Evolutionary conservation across 2,888 invertebrate species (phyloP).

Genomic region (Himalopsyche tibetana): DNA sequence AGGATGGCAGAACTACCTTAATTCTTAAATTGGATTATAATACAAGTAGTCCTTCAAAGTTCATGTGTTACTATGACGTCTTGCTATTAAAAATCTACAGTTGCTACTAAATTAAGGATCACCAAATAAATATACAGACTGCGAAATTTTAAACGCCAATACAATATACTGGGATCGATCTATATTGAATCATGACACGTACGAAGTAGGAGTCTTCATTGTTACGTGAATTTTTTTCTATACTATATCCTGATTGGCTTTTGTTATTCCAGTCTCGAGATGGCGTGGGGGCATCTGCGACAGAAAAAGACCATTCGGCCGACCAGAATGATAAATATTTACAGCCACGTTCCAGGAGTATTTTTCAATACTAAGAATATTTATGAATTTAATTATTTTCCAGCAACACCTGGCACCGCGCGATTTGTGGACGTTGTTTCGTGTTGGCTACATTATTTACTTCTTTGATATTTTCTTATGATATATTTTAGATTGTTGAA

Average conservation of each 20-base stretch:
- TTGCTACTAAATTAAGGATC: too few relatives aligned
- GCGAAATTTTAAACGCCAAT: neutral
- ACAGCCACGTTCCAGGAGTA: conserved; percentile 5
- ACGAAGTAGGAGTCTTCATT: neutral
- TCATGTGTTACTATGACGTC: too few relatives aligned
- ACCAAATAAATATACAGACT: neutral
- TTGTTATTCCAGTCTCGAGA: conserved; percentile 31
- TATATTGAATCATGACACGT: neutral
- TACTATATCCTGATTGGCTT: neutral
- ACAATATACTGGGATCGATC: neutral
- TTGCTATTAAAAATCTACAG: too few relatives aligned
- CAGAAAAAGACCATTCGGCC: conserved; percentile 17
- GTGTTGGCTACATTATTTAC: neutral
- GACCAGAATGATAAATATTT: conserved; percentile 9
- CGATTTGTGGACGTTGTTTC: neutral
- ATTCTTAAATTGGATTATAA: too few relatives aligned
- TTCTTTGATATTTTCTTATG: neutral
- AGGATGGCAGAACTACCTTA: too few relatives aligned
- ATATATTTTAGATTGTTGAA: neutral
- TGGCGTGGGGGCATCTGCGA: neutral
- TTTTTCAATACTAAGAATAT: conserved; percentile 15
- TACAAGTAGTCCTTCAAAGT: too few relatives aligned
- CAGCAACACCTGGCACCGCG: neutral
- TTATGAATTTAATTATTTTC: conserved; percentile 26
- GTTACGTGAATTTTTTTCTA: neutral